These are phyloP conservation scores for Schlechtendalia chinensis DNA, from an alignment of 1,140 invertebrate species.

Conservation along the genomic window DNA sequence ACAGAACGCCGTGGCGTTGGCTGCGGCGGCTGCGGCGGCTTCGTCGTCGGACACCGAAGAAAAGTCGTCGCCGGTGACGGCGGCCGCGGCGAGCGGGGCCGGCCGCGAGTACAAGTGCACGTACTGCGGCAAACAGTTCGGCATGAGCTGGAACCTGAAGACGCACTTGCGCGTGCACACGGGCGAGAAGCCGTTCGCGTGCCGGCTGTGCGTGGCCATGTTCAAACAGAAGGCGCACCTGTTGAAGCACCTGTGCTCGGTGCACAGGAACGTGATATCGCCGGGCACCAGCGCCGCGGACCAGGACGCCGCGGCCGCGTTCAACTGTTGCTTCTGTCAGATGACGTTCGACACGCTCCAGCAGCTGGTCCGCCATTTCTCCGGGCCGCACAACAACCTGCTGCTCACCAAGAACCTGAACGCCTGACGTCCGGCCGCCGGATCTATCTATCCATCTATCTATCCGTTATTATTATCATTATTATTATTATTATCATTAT, in stretches of 20 bases:
- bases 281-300: constrained; percentile 68
- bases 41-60: background rate
- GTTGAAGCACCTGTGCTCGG: constrained; percentile 79
- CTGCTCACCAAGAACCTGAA: constrained; percentile 81
- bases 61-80: constrained; percentile 1
- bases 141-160: constrained; percentile 86
- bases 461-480: no score
- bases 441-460: no score
- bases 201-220: constrained; percentile 81
- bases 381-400: constrained; percentile 80
- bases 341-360: constrained; percentile 78
- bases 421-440: constrained; percentile 54
- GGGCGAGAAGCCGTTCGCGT: constrained; percentile 83
- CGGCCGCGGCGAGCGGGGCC: constrained; percentile 46
- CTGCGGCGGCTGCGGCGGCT: background rate
- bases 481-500: no score
- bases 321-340: constrained; percentile 82
- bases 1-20: no score
- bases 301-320: constrained; percentile 59
- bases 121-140: constrained; percentile 85
- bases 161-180: constrained; percentile 81
- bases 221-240: constrained; percentile 86
- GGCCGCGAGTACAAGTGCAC: constrained; percentile 80
- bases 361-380: constrained; percentile 78
- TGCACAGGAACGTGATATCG: constrained; percentile 79